Conservation (phyloP, 23 tunicate species). For the Styela clava region DNA sequence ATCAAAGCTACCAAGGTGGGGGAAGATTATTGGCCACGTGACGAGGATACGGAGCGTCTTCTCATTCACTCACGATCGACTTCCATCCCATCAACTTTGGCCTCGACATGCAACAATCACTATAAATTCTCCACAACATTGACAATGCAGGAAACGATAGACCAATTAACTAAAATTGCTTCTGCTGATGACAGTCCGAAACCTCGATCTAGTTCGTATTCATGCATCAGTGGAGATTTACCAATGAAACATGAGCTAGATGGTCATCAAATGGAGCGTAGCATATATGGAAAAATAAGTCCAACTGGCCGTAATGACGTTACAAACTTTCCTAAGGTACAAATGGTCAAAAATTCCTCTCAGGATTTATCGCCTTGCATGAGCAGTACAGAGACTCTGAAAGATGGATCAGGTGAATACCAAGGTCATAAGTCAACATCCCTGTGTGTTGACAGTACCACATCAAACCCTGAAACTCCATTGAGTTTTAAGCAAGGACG, state of each 20-base stretch:
- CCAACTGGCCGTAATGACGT: background rate
- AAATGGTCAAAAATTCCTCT: background rate
- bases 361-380: constrained; percentile 20
- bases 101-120: background rate
- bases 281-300: background rate
- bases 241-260: background rate
- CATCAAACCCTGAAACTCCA: constrained; percentile 24
- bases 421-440: constrained; percentile 19
- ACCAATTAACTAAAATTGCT: constrained; percentile 11
- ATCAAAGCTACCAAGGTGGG: constrained; percentile 62
- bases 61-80: constrained; percentile 32
- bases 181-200: background rate
- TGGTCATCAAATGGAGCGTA: background rate
- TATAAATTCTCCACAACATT: background rate
- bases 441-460: constrained; percentile 8
- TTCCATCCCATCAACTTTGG: background rate
- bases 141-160: constrained; percentile 34
- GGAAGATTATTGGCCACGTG: constrained; percentile 92
- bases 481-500: background rate
- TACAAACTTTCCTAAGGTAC: background rate
- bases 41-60: constrained; percentile 67
- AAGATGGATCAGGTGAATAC: background rate
- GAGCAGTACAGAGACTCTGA: constrained; percentile 29
- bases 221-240: background rate
- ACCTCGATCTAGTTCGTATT: constrained; percentile 9